Conservation (phyloP, 2,888 invertebrate species). For the Drosophila hamatofila region DNA sequence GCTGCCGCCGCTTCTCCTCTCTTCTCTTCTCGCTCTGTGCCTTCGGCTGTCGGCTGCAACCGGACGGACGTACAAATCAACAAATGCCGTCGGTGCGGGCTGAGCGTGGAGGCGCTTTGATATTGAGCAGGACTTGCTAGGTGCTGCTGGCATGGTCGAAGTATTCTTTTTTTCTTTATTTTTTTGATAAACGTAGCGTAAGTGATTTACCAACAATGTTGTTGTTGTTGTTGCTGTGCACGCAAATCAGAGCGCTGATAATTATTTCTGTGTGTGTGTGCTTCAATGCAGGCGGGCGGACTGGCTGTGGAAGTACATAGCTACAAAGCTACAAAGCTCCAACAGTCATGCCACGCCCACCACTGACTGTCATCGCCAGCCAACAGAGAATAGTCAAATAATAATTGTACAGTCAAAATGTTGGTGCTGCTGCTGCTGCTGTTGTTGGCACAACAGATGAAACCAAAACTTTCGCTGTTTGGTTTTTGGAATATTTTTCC, state of each 20-base stretch:
- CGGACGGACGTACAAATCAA: conserved; percentile 53
- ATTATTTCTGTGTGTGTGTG: conserved; percentile 63
- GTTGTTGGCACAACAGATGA: conserved; percentile 38
- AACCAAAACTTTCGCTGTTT: conserved; percentile 47
- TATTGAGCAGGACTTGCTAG: conserved; percentile 11
- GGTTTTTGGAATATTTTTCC: conserved; percentile 64
- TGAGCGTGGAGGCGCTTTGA: background rate
- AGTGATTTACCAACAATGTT: conserved; percentile 62
- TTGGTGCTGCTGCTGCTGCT: conserved; percentile 16
- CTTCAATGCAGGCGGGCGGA: conserved; percentile 40
- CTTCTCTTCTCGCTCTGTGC: background rate
- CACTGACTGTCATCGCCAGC: conserved; percentile 1
- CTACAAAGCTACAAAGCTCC: conserved; percentile 12
- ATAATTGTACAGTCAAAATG: conserved; percentile 52
- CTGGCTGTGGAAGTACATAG: background rate
- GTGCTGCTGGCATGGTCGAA: background rate
- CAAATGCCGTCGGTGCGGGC: conserved; percentile 52
- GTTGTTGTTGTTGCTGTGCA: conserved; percentile 9
- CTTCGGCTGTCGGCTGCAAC: conserved; percentile 53
- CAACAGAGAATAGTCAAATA: conserved; percentile 33
- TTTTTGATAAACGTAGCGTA: conserved; percentile 62
- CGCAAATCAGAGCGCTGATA: conserved; percentile 58
- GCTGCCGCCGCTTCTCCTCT: too few species aligned
- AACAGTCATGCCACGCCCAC: conserved; percentile 7
- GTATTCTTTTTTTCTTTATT: background rate